A percentile compares a stretch with the other conserved stretches of the same genome.
These are phyloP conservation scores for Philaenus spumarius DNA, from an alignment of 1,140 invertebrate species.

Conservation along the genomic window DNA sequence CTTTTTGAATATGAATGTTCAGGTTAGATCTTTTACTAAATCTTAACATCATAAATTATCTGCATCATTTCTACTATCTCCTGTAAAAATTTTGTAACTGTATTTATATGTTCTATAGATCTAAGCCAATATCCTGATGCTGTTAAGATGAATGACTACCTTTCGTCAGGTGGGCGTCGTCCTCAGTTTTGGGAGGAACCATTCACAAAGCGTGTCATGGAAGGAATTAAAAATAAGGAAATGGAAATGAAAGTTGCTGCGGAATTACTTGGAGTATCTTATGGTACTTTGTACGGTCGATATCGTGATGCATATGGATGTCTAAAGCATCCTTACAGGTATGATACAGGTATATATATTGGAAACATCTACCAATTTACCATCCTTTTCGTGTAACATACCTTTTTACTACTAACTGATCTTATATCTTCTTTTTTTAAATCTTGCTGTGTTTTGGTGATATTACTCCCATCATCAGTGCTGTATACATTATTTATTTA, in stretches of 20 bases:
- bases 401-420: too few relatives aligned
- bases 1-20: too few relatives aligned
- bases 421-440: too few relatives aligned
- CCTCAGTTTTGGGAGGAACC: conserved; percentile 90
- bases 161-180: conserved; percentile 67
- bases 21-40: too few relatives aligned
- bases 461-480: too few relatives aligned
- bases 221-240: conserved; percentile 82
- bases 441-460: too few relatives aligned
- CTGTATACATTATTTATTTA: too few relatives aligned
- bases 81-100: not conserved
- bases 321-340: conserved; percentile 71
- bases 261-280: conserved; percentile 78
- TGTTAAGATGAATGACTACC: conserved; percentile 81
- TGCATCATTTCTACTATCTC: too few relatives aligned
- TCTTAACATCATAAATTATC: too few relatives aligned
- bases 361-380: too few relatives aligned
- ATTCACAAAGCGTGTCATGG: conserved; percentile 74
- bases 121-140: conserved; percentile 57
- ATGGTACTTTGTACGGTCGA: conserved; percentile 79
- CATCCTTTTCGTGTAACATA: too few relatives aligned
- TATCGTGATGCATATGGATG: conserved; percentile 84
- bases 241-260: conserved; percentile 91
- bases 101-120: conserved; percentile 24
- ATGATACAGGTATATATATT: conserved; percentile 22